phyloP scores from a whole-genome alignment of 2,797 vertebrate species.

The Echiichthys vipera region DNA sequence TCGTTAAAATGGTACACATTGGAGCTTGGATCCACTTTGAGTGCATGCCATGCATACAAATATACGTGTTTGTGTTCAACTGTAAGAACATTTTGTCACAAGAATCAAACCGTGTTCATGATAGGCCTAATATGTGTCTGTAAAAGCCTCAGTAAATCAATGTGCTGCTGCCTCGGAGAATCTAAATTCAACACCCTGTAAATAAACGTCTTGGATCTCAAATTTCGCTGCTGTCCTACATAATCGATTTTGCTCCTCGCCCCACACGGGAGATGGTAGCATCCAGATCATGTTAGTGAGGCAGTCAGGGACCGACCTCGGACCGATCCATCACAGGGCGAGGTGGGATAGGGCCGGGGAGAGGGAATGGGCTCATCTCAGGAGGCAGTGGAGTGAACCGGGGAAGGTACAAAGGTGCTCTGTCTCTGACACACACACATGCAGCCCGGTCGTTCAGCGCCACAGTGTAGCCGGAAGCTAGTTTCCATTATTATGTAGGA shows the following conservation, averaged over 20 bases:
- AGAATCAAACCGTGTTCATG: not conserved
- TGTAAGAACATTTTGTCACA: not conserved
- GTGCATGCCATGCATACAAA: no score
- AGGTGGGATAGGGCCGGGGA: slow-evolving; percentile 23
- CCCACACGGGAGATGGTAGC: slow-evolving; percentile 28
- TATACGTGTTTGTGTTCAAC: not conserved
- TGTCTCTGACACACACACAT: slow-evolving; percentile 63
- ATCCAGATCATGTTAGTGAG: slow-evolving; percentile 38
- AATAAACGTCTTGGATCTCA: not conserved
- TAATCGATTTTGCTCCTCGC: slow-evolving; percentile 3
- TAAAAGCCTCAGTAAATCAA: not conserved
- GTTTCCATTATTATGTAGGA: not conserved
- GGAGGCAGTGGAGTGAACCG: slow-evolving; percentile 72
- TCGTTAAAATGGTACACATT: not conserved
- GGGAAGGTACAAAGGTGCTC: slow-evolving; percentile 54
- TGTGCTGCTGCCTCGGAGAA: not conserved
- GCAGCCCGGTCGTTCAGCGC: slow-evolving; percentile 3
- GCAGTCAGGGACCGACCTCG: slow-evolving; percentile 31
- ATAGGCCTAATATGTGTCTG: not conserved
- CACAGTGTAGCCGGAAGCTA: slow-evolving; percentile 18
- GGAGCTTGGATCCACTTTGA: not conserved
- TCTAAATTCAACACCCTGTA: not conserved
- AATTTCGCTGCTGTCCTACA: not conserved
- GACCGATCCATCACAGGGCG: slow-evolving; percentile 65
- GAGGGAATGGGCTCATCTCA: slow-evolving; percentile 64